Evolutionary conservation across 2,113 vertebrate species (phyloP).

Genomic region (Herpetotheres cachinnans): DNA sequence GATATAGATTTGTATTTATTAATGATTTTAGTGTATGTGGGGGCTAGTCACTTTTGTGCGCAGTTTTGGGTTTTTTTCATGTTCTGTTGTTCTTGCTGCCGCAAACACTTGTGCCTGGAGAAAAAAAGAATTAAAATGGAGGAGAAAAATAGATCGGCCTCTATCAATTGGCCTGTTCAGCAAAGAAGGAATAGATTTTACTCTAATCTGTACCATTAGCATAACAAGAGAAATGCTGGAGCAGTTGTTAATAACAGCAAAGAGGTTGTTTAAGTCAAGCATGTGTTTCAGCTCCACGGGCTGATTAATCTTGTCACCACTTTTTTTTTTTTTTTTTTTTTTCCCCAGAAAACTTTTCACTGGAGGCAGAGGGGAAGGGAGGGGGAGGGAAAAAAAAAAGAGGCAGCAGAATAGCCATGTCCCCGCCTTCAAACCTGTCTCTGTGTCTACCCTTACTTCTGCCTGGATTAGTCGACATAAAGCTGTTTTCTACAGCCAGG

Average conservation of each 20-base stretch:
- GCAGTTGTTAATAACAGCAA: constrained; percentile 76
- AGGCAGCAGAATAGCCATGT: constrained; percentile 44
- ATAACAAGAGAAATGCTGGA: constrained; percentile 79
- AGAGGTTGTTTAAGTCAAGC: constrained; percentile 80
- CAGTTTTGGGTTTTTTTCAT: background rate
- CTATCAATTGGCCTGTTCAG: constrained; percentile 70
- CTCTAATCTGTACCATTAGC: constrained; percentile 79
- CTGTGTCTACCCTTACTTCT: constrained; percentile 76
- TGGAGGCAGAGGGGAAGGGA: background rate
- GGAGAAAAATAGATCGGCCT: constrained; percentile 64
- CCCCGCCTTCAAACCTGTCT: constrained; percentile 69
- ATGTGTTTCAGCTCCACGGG: constrained; percentile 73
- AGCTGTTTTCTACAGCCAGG: constrained; percentile 78
- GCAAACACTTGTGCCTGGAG: constrained; percentile 41
- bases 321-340: constrained; percentile 38
- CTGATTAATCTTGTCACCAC: constrained; percentile 77
- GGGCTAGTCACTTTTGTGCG: background rate
- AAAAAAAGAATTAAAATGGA: constrained; percentile 30
- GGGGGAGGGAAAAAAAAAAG: background rate
- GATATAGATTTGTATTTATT: constrained; percentile 15
- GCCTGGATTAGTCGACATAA: constrained; percentile 80
- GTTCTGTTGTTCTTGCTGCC: constrained; percentile 27
- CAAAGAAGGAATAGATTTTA: constrained; percentile 73
- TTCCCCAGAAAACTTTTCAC: constrained; percentile 58
- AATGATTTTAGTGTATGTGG: background rate